A percentile compares a stretch with the other conserved stretches of the same genome.
These are phyloP conservation scores for Coregonus suidteri DNA, from an alignment of 2,797 vertebrate species.

Conservation along the genomic window DNA sequence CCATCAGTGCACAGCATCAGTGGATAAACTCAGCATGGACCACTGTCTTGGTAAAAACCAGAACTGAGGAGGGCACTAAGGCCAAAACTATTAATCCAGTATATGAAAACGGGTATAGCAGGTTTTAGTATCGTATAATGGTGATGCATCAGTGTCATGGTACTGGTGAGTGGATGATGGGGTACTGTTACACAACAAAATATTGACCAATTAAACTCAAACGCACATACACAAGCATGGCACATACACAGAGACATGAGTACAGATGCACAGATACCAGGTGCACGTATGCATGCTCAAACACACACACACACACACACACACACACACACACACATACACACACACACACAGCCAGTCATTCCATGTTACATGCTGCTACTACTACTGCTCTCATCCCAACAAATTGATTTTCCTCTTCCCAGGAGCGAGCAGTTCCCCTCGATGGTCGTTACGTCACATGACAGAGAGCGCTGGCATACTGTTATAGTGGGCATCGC, in stretches of 20 bases:
- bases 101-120: too few relatives aligned
- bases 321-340: conserved; percentile 18
- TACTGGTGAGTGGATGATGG: background rate
- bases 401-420: background rate
- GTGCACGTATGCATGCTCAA: background rate
- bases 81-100: background rate
- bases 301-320: conserved; percentile 1
- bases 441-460: conserved; percentile 57
- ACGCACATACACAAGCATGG: background rate
- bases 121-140: too few relatives aligned
- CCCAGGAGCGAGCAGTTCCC: conserved; percentile 64
- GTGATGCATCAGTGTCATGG: too few relatives aligned
- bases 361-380: conserved; percentile 10
- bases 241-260: background rate
- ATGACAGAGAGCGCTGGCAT: conserved; percentile 44
- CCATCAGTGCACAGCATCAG: background rate
- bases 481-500: too few relatives aligned
- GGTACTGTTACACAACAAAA: background rate
- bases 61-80: background rate
- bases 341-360: conserved; percentile 3
- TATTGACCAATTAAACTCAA: background rate
- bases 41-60: background rate
- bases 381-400: background rate
- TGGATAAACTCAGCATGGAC: background rate
- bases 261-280: background rate